Evolutionary conservation across 2,888 invertebrate genomes (phyloP), one percentile per base, ranked within the genome.

Genomic region (Melanargia galathea): DNA sequence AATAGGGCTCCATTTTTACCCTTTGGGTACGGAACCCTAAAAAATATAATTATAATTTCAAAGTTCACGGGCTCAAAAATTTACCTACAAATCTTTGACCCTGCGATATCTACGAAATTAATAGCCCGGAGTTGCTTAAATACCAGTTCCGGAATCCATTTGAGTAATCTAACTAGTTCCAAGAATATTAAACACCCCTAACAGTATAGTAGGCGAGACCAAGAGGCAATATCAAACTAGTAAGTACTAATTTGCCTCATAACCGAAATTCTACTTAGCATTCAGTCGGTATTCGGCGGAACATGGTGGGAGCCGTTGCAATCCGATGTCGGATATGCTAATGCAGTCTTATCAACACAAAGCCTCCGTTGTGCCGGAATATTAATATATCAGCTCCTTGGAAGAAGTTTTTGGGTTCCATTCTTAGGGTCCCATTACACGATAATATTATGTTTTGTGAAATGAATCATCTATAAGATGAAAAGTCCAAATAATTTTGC

Each of bases 241-340:
- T 65, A 60, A 48, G 56, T 51, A 54, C 51, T 66, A 64, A 66
- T 64, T 66, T 62, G 45, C 35, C 60, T 62, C 57, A 67, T 62
- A 67, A 60, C 60, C 67, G 62, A 65, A 67, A 54, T 65, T 67
- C 62, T 56, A 46, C 52, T 67, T 60, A 60, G 54, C 57, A 65
- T 64, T 65, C 57, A 57, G 52, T 46, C 33, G 43, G 60, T 56
- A 66, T 57, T 64, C 58, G 66, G 52, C 6, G 7, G 35, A 52
- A 52, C 52, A 52, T 52, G 20, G 43, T 26, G 43, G 58, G 62
- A 43, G 62, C 60, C 40, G 65, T 57, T 65, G 65, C 62, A 67
- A 62, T 55, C 54, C 64, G 35, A 54, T 66, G 64, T 66, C 35
- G 61, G 64, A 58, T 66, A 66, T 66, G 66, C 66, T 62, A 66